Evolutionary conservation across 2,888 invertebrate genomes (phyloP).

Genomic region (Eristalis pertinax): DNA sequence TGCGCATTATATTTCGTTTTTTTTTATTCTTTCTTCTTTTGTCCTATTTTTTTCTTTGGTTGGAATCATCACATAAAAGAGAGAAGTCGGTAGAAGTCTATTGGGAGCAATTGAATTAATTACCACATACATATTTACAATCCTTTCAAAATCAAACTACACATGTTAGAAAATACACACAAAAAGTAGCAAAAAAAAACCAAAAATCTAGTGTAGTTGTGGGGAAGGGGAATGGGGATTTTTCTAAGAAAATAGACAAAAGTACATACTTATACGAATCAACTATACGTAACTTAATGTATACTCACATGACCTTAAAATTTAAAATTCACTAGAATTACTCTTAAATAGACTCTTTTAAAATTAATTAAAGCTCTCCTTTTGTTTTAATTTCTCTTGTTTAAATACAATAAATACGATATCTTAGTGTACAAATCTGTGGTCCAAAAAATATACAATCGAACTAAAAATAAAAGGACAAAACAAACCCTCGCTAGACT

Average conservation of each 20-base stretch:
- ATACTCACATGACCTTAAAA: constrained; percentile 58
- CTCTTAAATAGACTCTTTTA: constrained; percentile 63
- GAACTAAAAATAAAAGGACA: background rate
- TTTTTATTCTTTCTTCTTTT: constrained; percentile 14
- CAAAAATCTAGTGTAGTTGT: background rate
- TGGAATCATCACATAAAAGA: constrained; percentile 16
- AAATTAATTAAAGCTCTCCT: constrained; percentile 73
- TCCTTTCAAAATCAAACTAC: background rate
- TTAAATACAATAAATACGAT: constrained; percentile 50
- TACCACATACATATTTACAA: background rate
- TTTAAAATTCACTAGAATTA: constrained; percentile 60
- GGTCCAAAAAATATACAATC: background rate
- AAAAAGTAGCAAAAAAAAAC: background rate
- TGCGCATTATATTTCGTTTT: constrained; percentile 61
- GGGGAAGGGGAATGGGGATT: background rate
- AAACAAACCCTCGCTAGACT: no score
- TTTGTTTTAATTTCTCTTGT: constrained; percentile 38
- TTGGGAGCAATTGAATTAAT: constrained; percentile 15
- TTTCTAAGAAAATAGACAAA: constrained; percentile 10
- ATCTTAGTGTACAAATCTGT: constrained; percentile 13
- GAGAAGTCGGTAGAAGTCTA: background rate
- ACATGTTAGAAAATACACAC: background rate
- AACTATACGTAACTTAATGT: constrained; percentile 25
- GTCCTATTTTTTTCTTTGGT: background rate
- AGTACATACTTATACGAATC: constrained; percentile 3